Evolutionary conservation across 1,140 invertebrate genomes (phyloP).

Genomic region (Hermatobates lingyangjiaoensis): DNA sequence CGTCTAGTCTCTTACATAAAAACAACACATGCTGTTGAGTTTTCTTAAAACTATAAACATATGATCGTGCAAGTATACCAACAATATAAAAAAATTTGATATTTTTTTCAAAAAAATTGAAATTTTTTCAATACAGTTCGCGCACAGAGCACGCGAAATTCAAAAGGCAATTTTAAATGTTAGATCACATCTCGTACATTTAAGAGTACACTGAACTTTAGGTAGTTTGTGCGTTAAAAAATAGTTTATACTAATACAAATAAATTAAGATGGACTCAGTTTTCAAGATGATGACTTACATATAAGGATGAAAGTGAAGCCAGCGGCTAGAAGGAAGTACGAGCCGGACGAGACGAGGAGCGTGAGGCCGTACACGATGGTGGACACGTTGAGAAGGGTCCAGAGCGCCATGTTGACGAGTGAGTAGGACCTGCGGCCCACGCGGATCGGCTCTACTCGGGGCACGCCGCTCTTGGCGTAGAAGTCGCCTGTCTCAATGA

Average conservation of each 20-base stretch:
- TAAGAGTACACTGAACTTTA: not conserved
- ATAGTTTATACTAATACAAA: conserved; percentile 15
- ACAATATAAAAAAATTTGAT: no score
- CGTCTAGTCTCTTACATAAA: no score
- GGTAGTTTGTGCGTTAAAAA: conserved; percentile 19
- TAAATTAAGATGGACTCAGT: conserved; percentile 4
- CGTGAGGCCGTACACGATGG: conserved; percentile 47
- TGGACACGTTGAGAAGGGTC: conserved; percentile 40
- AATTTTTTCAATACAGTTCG: no score
- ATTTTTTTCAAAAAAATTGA: no score
- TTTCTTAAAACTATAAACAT: no score
- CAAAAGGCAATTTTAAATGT: no score
- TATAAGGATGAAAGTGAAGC: conserved; percentile 37
- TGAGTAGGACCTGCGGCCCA: conserved; percentile 38
- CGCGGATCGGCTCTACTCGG: conserved; percentile 32
- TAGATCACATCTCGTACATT: no score
- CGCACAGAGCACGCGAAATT: no score
- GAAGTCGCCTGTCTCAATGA: conserved; percentile 62
- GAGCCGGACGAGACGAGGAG: conserved; percentile 49
- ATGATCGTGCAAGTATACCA: no score
- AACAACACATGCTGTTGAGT: no score
- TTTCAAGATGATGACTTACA: conserved; percentile 41
- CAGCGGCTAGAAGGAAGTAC: conserved; percentile 46
- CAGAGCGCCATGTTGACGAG: conserved; percentile 49
- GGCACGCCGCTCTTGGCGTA: conserved; percentile 50